phyloP scores from a whole-genome alignment of 2,888 invertebrate genomes.

The Leucania comma region DNA sequence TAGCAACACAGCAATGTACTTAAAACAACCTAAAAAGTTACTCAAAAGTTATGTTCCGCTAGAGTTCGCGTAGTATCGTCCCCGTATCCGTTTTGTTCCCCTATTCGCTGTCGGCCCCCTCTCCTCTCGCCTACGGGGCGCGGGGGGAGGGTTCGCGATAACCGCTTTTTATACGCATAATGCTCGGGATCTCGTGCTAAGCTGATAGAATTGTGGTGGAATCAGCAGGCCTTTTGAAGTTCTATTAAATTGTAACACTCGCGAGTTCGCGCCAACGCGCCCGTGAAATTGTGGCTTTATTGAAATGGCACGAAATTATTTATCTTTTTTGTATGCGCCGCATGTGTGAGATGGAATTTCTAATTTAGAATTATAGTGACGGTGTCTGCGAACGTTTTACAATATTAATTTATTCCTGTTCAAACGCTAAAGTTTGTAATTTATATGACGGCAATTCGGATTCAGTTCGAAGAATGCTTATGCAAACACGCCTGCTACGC shows the following conservation, averaged over 20 bases:
- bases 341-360: slow-evolving; percentile 66
- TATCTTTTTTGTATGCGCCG: slow-evolving; percentile 74
- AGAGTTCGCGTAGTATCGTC: slow-evolving; percentile 71
- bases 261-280: slow-evolving; percentile 87
- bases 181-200: slow-evolving; percentile 88
- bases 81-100: slow-evolving; percentile 70
- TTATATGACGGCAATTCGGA: slow-evolving; percentile 50
- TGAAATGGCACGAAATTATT: slow-evolving; percentile 87
- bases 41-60: slow-evolving; percentile 73
- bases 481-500: slow-evolving; percentile 42
- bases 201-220: slow-evolving; percentile 90
- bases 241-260: slow-evolving; percentile 90
- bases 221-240: slow-evolving; percentile 90
- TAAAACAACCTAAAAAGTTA: slow-evolving; percentile 79
- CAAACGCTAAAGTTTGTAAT: slow-evolving; percentile 52
- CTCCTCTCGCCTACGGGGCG: slow-evolving; percentile 24
- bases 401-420: slow-evolving; percentile 62
- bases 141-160: slow-evolving; percentile 79
- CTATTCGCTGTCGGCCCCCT: slow-evolving; percentile 51
- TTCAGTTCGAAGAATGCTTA: slow-evolving; percentile 51
- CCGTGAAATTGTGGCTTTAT: slow-evolving; percentile 89
- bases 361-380: slow-evolving; percentile 65
- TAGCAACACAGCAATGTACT: slow-evolving; percentile 80
- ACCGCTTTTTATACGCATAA: slow-evolving; percentile 90
- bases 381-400: slow-evolving; percentile 36